Evolutionary conservation across 1,140 invertebrate genomes (phyloP), one percentile per base, ranked within the genome.

Genomic region (Ceratosolen solmsi): DNA sequence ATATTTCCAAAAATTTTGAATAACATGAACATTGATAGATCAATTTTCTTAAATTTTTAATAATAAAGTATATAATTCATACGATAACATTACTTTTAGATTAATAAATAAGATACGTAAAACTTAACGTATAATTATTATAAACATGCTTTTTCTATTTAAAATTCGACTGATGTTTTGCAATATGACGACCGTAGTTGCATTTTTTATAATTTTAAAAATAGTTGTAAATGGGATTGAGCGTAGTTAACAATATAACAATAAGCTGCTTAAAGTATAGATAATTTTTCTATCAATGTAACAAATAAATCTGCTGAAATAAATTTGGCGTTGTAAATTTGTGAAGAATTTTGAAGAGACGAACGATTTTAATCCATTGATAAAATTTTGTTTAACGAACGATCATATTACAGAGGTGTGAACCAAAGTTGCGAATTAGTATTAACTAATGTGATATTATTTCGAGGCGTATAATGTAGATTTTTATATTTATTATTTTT

Each of bases 401-500:
- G 46, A 75, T 75, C 71, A 54, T 13, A 76, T 71, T 36, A 60
- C 41, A 25, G 73, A 82, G 68, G 30, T 78, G 27, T 73, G 65
- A 73, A 82, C 81, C 81, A 82, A 82, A 82, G 81, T 65, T 73
- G 68, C 51, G 74, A 70, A 30, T 77, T 82, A 82, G 75, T 73
- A 73, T 78, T 78, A 82, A 82, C 68, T 25, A 30, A 63, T 82
- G 81, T 82, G 81, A 82, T 82, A 82, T 82, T 82, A 73, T 82
- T 73, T 82, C 56, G 27, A 82, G 17, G 38, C 38, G 51, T 70
- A 46, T 56, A 82, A 71, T n/a, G 20, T 51, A 73, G n/a, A 73
- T 11, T 54, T 82, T 78, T 78, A 82, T 77, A 77, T 60, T 82
- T 77, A 71, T 77, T 70, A 58, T 46, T 51, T 73, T 13, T 49